Evolutionary conservation across 2,888 invertebrate genomes (phyloP).

Genomic region (Mystacides longicornis): DNA sequence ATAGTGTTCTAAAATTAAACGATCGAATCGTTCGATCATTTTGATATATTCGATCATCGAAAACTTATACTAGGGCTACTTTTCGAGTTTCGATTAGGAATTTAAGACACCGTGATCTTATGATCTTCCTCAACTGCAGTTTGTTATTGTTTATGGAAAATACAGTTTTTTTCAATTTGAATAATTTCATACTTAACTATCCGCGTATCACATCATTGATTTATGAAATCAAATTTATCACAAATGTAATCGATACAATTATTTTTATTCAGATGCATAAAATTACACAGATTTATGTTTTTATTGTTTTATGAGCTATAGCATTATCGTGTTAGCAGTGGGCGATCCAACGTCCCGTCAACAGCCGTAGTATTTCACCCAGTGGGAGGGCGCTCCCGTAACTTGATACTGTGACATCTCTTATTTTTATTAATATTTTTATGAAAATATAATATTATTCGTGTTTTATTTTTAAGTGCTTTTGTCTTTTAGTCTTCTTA

Average conservation of each 20-base stretch:
- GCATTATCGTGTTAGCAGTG: conserved; percentile 16
- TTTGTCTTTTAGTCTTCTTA: neutral
- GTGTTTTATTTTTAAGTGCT: neutral
- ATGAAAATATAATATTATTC: neutral
- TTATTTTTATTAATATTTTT: conserved; percentile 12
- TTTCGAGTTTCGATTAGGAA: too few relatives aligned
- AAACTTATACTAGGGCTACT: too few relatives aligned
- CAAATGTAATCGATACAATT: neutral
- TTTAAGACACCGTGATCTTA: too few relatives aligned
- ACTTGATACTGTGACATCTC: conserved; percentile 21
- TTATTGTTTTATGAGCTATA: conserved; percentile 20
- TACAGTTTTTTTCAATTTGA: too few relatives aligned
- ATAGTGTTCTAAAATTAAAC: too few relatives aligned
- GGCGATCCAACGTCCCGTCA: conserved; percentile 10
- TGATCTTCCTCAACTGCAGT: too few relatives aligned
- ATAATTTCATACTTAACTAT: too few relatives aligned
- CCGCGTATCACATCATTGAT: too few relatives aligned
- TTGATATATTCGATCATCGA: too few relatives aligned
- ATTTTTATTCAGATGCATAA: neutral
- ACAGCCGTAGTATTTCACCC: conserved; percentile 18
- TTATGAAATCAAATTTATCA: too few relatives aligned
- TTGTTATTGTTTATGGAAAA: too few relatives aligned
- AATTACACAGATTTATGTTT: neutral
- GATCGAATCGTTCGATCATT: too few relatives aligned
- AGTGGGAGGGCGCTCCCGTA: conserved; percentile 25